Percentiles rank a stretch among this genome's conserved stretches.
These are phyloP conservation scores for Glyptemys insculpta DNA, from an alignment of 2,797 vertebrate species.

Conservation along the genomic window DNA sequence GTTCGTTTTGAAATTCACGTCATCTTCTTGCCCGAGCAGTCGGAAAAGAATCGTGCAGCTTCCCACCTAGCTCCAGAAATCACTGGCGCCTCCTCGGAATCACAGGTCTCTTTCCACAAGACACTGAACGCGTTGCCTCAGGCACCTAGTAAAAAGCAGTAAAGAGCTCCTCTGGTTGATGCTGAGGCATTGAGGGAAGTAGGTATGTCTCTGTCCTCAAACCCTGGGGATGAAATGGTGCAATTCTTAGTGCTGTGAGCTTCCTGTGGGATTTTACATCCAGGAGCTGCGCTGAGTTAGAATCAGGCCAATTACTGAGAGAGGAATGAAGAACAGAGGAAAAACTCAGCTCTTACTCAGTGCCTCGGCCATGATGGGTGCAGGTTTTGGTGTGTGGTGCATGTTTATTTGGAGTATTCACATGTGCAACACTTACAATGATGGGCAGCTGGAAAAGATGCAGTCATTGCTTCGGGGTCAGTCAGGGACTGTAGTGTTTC, in stretches of 20 bases:
- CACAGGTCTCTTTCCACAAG: background rate
- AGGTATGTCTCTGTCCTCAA: background rate
- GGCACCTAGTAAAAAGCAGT: background rate
- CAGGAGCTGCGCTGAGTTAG: background rate
- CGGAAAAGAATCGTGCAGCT: background rate
- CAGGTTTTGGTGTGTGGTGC: background rate
- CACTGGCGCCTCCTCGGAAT: background rate
- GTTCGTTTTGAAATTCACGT: background rate
- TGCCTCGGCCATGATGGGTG: background rate
- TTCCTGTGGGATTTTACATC: background rate
- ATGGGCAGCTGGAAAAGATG: background rate
- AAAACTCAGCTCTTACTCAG: background rate
- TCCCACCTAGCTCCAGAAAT: background rate
- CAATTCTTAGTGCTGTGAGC: background rate
- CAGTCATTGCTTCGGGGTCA: background rate
- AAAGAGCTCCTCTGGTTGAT: background rate
- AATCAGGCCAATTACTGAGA: background rate
- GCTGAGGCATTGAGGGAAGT: background rate
- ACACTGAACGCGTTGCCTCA: background rate
- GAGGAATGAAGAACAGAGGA: background rate
- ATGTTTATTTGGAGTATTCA: background rate
- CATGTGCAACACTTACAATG: background rate
- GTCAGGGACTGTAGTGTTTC: background rate
- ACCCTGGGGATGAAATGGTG: background rate
- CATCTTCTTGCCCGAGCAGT: too few relatives aligned